Conservation (phyloP, 2,888 invertebrate species). For the Cynaeus angustus region DNA sequence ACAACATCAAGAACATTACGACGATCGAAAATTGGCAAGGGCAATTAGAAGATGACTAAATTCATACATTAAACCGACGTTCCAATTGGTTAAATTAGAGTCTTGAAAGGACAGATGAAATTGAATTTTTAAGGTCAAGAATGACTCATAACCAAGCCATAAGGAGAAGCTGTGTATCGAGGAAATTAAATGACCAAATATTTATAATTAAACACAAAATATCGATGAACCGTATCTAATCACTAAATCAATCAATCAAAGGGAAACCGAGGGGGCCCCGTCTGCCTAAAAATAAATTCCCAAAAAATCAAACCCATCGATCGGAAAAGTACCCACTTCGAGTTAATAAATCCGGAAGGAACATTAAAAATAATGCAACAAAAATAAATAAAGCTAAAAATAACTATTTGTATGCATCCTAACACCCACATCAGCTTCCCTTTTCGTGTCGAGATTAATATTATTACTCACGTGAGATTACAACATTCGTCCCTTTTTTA, state of each 20-base stretch:
- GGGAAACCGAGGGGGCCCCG: not conserved
- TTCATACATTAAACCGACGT: constrained; percentile 33
- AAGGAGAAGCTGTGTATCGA: constrained; percentile 39
- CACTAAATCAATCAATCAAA: constrained; percentile 14
- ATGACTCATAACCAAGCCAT: constrained; percentile 55
- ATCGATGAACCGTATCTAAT: constrained; percentile 10
- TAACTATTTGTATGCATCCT: constrained; percentile 57
- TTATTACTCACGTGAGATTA: constrained; percentile 51
- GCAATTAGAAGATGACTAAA: constrained; percentile 3
- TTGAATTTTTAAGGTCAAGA: constrained; percentile 61
- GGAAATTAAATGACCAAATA: constrained; percentile 31
- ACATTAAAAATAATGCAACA: constrained; percentile 40
- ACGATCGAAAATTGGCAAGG: not conserved
- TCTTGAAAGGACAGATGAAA: constrained; percentile 54
- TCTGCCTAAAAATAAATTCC: not conserved
- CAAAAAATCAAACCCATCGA: not conserved
- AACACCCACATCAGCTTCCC: constrained; percentile 58
- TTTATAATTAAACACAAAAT: constrained; percentile 25
- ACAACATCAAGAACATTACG: no score
- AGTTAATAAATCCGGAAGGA: constrained; percentile 5
- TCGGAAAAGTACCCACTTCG: not conserved
- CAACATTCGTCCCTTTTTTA: constrained; percentile 7
- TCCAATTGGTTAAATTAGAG: constrained; percentile 47
- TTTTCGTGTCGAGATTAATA: constrained; percentile 2
- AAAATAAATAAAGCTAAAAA: constrained; percentile 60